Conservation (phyloP, 1,140 invertebrate species). For the Asbolus verrucosus region DNA sequence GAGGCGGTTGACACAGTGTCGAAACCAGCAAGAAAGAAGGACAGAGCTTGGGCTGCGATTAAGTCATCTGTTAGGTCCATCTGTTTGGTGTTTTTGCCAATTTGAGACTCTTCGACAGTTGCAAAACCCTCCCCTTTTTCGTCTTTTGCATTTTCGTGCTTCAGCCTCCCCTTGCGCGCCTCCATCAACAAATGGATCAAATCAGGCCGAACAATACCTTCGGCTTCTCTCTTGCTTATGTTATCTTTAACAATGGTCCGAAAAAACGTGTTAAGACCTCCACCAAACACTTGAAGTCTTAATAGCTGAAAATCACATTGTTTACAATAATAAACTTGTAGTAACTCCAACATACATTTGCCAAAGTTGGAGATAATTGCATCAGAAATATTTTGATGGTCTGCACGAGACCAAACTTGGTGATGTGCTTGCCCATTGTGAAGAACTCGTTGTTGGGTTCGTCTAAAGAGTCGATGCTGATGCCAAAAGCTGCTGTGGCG, state of each 20-base stretch:
- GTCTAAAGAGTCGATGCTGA: slow-evolving; percentile 64
- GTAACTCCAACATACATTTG: slow-evolving; percentile 51
- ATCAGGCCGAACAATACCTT: slow-evolving; percentile 63
- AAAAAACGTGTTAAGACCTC: slow-evolving; percentile 54
- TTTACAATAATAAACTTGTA: slow-evolving; percentile 62
- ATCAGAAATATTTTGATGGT: slow-evolving; percentile 45
- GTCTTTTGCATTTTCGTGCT: slow-evolving; percentile 50
- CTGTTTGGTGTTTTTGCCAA: slow-evolving; percentile 63
- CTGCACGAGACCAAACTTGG: slow-evolving; percentile 38
- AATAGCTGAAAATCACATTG: slow-evolving; percentile 60
- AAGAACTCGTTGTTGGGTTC: slow-evolving; percentile 67
- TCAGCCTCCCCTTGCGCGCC: slow-evolving; percentile 61
- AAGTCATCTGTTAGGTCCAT: slow-evolving; percentile 55
- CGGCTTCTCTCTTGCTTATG: slow-evolving; percentile 62
- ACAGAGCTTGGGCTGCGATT: slow-evolving; percentile 59
- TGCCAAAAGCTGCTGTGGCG: slow-evolving; percentile 63
- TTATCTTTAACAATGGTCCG: slow-evolving; percentile 59
- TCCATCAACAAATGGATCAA: slow-evolving; percentile 66
- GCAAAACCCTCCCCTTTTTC: slow-evolving; percentile 61
- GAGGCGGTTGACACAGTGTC: slow-evolving; percentile 73
- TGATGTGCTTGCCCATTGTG: slow-evolving; percentile 58
- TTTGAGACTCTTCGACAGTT: slow-evolving; percentile 55
- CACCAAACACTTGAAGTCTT: slow-evolving; percentile 63
- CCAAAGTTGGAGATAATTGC: slow-evolving; percentile 44
- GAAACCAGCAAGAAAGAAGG: slow-evolving; percentile 68